phyloP scores from a whole-genome alignment of 2,888 invertebrate genomes.

The Cataglyphis cursor region DNA sequence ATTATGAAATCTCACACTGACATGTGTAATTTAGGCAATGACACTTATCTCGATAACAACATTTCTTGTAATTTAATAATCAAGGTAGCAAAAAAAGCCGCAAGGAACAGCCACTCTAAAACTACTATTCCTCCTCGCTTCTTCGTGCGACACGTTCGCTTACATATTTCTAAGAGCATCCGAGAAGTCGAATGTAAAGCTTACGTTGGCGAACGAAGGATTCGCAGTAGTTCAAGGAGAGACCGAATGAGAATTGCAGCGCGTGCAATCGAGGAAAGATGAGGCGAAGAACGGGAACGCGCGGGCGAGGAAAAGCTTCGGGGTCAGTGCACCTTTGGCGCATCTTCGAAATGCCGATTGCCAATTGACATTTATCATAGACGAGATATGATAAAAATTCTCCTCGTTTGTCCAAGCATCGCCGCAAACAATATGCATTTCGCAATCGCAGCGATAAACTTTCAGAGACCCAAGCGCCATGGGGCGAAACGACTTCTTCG shows the following conservation, averaged over 20 bases:
- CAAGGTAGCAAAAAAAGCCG: neutral
- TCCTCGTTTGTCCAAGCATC: conserved; percentile 12
- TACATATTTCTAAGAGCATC: conserved; percentile 44
- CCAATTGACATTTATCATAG: conserved; percentile 77
- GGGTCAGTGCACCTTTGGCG: conserved; percentile 80
- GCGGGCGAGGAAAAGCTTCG: conserved; percentile 66
- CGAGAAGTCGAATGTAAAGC: conserved; percentile 44
- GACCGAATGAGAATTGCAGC: conserved; percentile 54
- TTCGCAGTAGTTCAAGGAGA: conserved; percentile 71
- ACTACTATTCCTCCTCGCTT: neutral
- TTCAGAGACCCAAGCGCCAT: neutral
- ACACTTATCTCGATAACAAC: conserved; percentile 21
- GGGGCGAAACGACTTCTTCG: too few relatives aligned
- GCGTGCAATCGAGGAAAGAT: conserved; percentile 14
- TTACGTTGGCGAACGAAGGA: conserved; percentile 8
- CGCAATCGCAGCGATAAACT: conserved; percentile 27
- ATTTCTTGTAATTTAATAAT: conserved; percentile 17
- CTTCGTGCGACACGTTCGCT: neutral
- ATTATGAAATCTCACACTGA: conserved; percentile 1
- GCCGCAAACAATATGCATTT: conserved; percentile 20
- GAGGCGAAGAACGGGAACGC: neutral
- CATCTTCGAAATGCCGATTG: conserved; percentile 77
- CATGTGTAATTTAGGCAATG: conserved; percentile 12
- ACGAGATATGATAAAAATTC: conserved; percentile 40
- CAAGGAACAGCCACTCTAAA: conserved; percentile 7